Conservation (phyloP, 2,888 invertebrate species). For the Macrophya annulata region DNA sequence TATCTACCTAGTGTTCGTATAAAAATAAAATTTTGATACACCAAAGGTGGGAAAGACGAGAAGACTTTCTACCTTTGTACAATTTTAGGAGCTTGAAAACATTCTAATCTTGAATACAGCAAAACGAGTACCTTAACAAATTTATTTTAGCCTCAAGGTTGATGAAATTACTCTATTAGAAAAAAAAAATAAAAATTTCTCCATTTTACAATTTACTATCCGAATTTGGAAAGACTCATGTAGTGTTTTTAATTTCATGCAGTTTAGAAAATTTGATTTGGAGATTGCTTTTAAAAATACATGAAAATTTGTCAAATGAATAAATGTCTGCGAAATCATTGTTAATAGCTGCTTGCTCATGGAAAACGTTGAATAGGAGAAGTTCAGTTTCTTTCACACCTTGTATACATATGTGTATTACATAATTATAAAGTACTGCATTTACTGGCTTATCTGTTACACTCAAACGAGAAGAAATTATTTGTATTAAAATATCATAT, state of each 20-base stretch:
- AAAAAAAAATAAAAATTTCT: too few species aligned
- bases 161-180: background rate
- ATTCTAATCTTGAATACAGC: background rate
- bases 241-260: background rate
- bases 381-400: constrained; percentile 22
- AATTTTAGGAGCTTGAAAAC: background rate
- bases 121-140: background rate
- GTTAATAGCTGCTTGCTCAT: background rate
- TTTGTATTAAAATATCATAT: background rate
- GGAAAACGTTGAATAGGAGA: background rate
- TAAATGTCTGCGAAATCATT: background rate
- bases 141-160: background rate
- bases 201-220: background rate
- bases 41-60: constrained; percentile 36
- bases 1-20: background rate
- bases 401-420: constrained; percentile 4
- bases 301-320: background rate
- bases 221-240: background rate
- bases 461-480: background rate
- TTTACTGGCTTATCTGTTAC: constrained; percentile 21
- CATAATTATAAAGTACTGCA: constrained; percentile 32
- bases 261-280: background rate
- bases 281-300: background rate
- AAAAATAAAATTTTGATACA: constrained; percentile 39
- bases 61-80: constrained; percentile 2